phyloP scores from a whole-genome alignment of 2,797 vertebrate genomes.

The Melanotaenia pygmaea region DNA sequence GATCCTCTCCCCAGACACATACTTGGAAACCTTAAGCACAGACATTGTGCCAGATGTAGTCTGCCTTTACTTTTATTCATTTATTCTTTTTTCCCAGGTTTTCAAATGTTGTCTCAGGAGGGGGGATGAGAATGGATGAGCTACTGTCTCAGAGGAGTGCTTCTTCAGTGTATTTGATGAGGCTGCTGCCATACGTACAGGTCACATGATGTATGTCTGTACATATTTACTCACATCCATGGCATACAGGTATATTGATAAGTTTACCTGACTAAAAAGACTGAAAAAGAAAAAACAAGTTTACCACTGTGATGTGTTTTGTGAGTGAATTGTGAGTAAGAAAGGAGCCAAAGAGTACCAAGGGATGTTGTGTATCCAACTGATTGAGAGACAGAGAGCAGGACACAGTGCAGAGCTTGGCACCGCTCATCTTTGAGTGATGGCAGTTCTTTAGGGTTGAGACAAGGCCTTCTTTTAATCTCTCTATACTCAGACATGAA shows the following conservation, averaged over 20 bases:
- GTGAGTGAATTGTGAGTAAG: conserved; percentile 56
- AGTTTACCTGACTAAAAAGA: conserved; percentile 62
- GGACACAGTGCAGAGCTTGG: conserved; percentile 62
- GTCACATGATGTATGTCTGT: conserved; percentile 48
- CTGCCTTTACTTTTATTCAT: conserved; percentile 73
- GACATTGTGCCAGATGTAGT: conserved; percentile 77
- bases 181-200: conserved; percentile 61
- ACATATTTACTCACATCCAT: conserved; percentile 32
- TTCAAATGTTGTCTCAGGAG: conserved; percentile 63
- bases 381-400: conserved; percentile 48
- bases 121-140: conserved; percentile 64
- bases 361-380: conserved; percentile 55
- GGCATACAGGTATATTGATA: conserved; percentile 35
- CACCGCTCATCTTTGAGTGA: conserved; percentile 72
- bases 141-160: conserved; percentile 65
- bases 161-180: conserved; percentile 71
- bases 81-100: conserved; percentile 55
- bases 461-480: conserved; percentile 76
- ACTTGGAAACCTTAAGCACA: conserved; percentile 76
- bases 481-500: conserved; percentile 73
- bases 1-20: conserved; percentile 78
- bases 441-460: conserved; percentile 67
- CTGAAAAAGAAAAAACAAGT: conserved; percentile 8
- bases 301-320: conserved; percentile 17
- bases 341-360: conserved; percentile 58